Evolutionary conservation across 2,113 vertebrate species (phyloP).

Genomic region (Numenius arquata): DNA sequence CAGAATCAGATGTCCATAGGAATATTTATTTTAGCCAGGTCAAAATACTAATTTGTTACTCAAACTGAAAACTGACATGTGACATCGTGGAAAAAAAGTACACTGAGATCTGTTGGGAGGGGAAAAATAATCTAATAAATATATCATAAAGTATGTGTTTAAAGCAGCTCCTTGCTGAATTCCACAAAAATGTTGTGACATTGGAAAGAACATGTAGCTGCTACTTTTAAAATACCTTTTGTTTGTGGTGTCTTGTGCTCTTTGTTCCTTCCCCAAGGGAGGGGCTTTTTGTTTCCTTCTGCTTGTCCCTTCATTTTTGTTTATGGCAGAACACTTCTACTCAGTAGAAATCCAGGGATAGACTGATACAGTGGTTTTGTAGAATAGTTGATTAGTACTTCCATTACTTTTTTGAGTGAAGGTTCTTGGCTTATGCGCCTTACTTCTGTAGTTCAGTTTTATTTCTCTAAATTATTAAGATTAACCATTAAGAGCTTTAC

Average conservation of each 20-base stretch:
- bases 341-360: neutral
- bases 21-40: neutral
- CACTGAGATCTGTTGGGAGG: neutral
- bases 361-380: neutral
- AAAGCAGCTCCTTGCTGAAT: neutral
- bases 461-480: neutral
- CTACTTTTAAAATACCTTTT: neutral
- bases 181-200: neutral
- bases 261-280: neutral
- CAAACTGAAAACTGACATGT: neutral
- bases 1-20: neutral
- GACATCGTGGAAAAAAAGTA: neutral
- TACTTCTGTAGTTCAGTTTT: neutral
- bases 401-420: neutral
- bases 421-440: neutral
- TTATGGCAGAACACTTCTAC: neutral
- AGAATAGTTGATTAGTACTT: neutral
- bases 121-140: neutral
- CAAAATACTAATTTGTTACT: neutral
- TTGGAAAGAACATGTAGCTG: neutral
- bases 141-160: too few relatives aligned
- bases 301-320: neutral
- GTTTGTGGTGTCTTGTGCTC: neutral
- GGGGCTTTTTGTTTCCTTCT: neutral
- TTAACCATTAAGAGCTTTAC: neutral